phyloP scores from a whole-genome alignment of 2,113 vertebrate genomes.

The Hyla sarda region DNA sequence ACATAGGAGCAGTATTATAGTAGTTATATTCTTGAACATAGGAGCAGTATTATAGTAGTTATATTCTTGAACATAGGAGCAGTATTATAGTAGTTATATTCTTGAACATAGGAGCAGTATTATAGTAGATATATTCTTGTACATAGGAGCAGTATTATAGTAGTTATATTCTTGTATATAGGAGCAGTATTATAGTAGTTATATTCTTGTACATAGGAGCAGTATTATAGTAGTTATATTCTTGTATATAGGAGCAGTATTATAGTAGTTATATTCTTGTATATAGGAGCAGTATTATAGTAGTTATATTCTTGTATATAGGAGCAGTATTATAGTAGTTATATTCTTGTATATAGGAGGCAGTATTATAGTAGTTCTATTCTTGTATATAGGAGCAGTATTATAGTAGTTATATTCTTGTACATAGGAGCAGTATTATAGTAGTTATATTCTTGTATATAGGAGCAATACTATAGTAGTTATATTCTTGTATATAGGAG shows the following conservation, averaged over 20 bases:
- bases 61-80: no score
- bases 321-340: background rate
- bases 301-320: background rate
- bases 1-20: no score
- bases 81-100: no score
- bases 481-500: background rate
- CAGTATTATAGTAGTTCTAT: background rate
- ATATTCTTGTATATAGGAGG: background rate
- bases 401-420: no score
- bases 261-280: conserved; percentile 12
- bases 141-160: conserved; percentile 6
- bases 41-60: no score
- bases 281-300: conserved; percentile 6
- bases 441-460: background rate
- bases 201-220: background rate
- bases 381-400: no score
- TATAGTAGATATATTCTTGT: no score
- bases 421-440: no score
- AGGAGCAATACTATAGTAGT: conserved; percentile 1
- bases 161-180: conserved; percentile 3
- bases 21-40: conserved; percentile 7
- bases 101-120: no score
- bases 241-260: background rate
- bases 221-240: conserved; percentile 2
- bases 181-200: background rate